These are phyloP conservation scores for Rhincodon typus DNA, from an alignment of 2,797 vertebrate species.

Conservation along the genomic window DNA sequence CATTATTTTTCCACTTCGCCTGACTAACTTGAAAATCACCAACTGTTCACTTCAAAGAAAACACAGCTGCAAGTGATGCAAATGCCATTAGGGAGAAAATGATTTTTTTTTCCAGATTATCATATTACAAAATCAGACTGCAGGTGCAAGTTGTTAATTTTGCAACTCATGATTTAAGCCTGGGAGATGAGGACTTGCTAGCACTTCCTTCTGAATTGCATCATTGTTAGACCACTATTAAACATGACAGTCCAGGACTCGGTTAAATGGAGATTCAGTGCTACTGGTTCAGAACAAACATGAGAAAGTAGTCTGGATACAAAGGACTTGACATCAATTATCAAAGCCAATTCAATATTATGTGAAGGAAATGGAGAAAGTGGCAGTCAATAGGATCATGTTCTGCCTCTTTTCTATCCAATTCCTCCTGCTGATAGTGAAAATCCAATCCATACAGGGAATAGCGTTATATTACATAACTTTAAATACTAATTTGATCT, in stretches of 20 bases:
- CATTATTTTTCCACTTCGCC: conserved; percentile 64
- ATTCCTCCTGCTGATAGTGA: conserved; percentile 36
- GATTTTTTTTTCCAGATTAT: conserved; percentile 41
- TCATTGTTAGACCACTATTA: conserved; percentile 30
- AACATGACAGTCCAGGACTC: conserved; percentile 39
- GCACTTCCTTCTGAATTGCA: not conserved
- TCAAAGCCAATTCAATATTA: conserved; percentile 41
- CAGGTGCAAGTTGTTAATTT: conserved; percentile 51
- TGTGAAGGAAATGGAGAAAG: conserved; percentile 40
- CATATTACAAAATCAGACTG: conserved; percentile 42
- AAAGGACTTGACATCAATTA: conserved; percentile 44
- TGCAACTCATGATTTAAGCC: conserved; percentile 39
- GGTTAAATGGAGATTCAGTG: conserved; percentile 41
- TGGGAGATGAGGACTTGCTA: conserved; percentile 18
- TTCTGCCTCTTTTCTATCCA: conserved; percentile 35
- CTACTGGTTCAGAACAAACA: conserved; percentile 33
- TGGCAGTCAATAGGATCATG: conserved; percentile 41
- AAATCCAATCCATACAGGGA: conserved; percentile 12
- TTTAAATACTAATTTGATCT: not conserved
- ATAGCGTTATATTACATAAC: conserved; percentile 7
- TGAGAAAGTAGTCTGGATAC: conserved; percentile 38
- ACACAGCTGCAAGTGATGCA: conserved; percentile 57
- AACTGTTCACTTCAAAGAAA: conserved; percentile 49
- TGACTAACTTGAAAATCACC: conserved; percentile 54
- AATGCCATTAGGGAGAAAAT: conserved; percentile 47